A percentile compares a stretch with the other conserved stretches of the same genome.
These are phyloP conservation scores for Glaucidium brasilianum DNA, from an alignment of 2,113 vertebrate species.

Conservation along the genomic window DNA sequence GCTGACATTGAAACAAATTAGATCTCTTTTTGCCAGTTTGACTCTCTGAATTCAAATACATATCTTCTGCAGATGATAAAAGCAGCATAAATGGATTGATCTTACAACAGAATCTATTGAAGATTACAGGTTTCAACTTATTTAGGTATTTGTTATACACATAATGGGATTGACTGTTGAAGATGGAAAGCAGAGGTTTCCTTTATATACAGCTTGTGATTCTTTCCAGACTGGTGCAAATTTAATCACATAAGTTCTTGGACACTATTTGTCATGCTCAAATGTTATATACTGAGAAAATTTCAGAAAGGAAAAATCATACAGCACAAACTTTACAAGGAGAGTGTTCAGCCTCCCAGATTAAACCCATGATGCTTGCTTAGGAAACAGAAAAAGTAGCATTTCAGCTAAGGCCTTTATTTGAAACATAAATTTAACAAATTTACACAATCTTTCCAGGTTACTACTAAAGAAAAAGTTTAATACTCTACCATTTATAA, in stretches of 20 bases:
- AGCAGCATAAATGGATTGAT: not conserved
- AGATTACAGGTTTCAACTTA: not conserved
- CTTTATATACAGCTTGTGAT: not conserved
- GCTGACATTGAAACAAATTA: not conserved
- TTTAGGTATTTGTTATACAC: not conserved
- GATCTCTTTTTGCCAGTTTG: not conserved
- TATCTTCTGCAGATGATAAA: not conserved
- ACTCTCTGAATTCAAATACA: not conserved
- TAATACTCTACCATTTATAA: not conserved
- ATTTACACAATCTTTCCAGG: not conserved
- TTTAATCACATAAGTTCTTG: not conserved
- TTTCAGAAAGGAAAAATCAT: not conserved
- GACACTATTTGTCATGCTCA: not conserved
- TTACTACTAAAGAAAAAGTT: not conserved
- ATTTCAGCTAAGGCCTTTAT: not conserved
- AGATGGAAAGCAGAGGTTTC: not conserved
- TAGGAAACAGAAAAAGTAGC: not conserved
- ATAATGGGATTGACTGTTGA: not conserved
- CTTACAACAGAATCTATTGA: not conserved
- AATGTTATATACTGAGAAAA: not conserved
- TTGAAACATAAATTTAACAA: not conserved
- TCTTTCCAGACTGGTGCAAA: not conserved
- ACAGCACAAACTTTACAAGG: not conserved
- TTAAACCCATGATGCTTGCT: not conserved
- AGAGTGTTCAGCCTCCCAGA: not conserved